phyloP scores from a whole-genome alignment of 2,888 invertebrate genomes.

The Plebejus anna region DNA sequence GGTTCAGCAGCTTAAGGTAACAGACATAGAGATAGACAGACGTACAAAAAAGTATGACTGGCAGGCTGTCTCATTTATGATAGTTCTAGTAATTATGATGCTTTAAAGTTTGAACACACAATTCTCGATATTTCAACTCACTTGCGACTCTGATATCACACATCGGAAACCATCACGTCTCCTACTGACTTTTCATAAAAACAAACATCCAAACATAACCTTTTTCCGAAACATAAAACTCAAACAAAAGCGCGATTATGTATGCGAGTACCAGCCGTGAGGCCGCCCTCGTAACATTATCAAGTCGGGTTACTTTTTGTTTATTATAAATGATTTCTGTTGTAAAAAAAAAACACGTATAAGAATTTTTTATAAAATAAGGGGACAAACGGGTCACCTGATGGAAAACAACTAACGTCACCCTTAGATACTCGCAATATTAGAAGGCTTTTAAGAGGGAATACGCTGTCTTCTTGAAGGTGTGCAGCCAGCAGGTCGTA shows the following conservation, averaged over 20 bases:
- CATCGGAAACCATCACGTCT: neutral
- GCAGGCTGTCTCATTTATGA: neutral
- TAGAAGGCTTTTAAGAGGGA: too few species aligned
- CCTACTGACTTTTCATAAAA: slow-evolving; percentile 1
- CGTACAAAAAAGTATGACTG: too few species aligned
- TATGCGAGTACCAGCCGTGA: neutral
- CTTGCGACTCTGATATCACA: neutral
- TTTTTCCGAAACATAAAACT: slow-evolving; percentile 20
- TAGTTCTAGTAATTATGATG: neutral
- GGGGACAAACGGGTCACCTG: too few species aligned
- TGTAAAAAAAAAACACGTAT: too few species aligned
- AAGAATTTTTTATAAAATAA: too few species aligned
- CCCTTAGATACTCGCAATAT: too few species aligned
- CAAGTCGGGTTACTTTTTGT: neutral
- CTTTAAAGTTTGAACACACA: neutral
- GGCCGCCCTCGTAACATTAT: neutral
- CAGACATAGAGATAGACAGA: too few species aligned
- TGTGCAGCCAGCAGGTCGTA: too few species aligned
- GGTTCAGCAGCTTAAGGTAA: too few species aligned
- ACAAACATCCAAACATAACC: slow-evolving; percentile 7
- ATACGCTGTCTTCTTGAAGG: too few species aligned
- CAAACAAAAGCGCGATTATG: slow-evolving; percentile 1
- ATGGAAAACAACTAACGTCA: too few species aligned
- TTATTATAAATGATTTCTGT: too few species aligned
- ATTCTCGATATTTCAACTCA: neutral